Evolutionary conservation across 2,888 invertebrate genomes (phyloP), one percentile per base, ranked within the genome.

Genomic region (Plebejus anna): DNA sequence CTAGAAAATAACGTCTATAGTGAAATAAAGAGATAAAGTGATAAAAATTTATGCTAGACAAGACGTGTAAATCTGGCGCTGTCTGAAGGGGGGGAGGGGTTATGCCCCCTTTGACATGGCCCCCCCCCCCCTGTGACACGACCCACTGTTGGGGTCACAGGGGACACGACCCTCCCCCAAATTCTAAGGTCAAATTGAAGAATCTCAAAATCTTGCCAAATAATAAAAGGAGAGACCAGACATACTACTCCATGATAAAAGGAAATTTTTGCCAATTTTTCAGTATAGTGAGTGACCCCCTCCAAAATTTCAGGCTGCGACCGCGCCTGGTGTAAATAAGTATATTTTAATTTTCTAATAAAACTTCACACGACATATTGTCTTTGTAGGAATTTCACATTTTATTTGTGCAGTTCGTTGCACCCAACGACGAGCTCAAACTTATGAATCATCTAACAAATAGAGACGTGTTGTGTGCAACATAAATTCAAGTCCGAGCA

Each of bases 401-500:
- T 61, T 32, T 36, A 61, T 66, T 5, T 22, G 66, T 66, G 32
- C 66, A 66, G 22, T 61, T 28, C 61, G 61, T 61, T 61, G 61
- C 61, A 61, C 61, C 28, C 9, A 61, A 3, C 11, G 22, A n/a
- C 28, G 11, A 66, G 66, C 66, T 66, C 6, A 32, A 11, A 32
- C 9, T 61, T 3, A 66, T 36, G 66, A 66, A 5, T 66, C 66
- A 66, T 36, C 66, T 16, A 66, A 66, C 66, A 66, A 66, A 66
- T 66, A 66, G 66, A 32, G 66, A 66, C 66, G 66, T 55, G 55
- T 55, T 55, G 55, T 55, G 55, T 66, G 66, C 66, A 66, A 66
- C 66, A 66, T 66, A 66, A 66, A 71, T 38, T 71, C 71, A 42
- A 11, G 71, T 71, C 38, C 42, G 71, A 71, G 42, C 71, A n/a